These are phyloP conservation scores for Ctenopoma kingsleyae DNA, from an alignment of 2,797 vertebrate species.

Conservation along the genomic window DNA sequence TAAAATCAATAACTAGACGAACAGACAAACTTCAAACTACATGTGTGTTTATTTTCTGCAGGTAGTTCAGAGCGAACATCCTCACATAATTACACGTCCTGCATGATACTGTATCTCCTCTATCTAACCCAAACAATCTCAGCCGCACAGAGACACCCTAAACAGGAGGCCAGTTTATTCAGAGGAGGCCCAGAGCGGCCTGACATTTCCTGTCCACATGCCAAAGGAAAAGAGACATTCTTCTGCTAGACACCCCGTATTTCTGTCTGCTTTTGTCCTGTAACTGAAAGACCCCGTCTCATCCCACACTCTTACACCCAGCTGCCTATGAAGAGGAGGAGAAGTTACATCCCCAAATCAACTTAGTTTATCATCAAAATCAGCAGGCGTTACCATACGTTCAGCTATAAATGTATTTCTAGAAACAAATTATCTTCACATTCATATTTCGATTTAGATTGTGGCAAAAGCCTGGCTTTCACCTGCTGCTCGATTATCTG, in stretches of 20 bases:
- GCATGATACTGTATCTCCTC: too few species aligned
- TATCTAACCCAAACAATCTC: neutral
- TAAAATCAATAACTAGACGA: neutral
- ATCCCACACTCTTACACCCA: neutral
- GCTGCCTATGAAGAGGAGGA: neutral
- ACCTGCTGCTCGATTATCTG: neutral
- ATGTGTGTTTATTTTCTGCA: neutral
- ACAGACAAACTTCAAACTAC: too few species aligned
- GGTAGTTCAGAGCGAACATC: too few species aligned
- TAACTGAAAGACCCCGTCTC: conserved; percentile 12
- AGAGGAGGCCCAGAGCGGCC: conserved; percentile 34
- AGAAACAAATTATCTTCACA: too few species aligned
- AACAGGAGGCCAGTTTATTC: conserved; percentile 47
- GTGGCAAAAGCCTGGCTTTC: neutral
- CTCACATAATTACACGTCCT: neutral
- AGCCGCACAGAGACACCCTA: conserved; percentile 20
- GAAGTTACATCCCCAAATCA: neutral
- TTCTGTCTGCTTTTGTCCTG: conserved; percentile 53
- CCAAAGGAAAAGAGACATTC: conserved; percentile 55
- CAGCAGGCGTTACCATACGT: too few species aligned
- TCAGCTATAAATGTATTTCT: too few species aligned
- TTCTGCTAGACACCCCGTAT: conserved; percentile 37
- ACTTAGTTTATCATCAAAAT: neutral
- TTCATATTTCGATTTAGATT: neutral
- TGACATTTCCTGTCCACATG: conserved; percentile 60